phyloP scores from a whole-genome alignment of 2,113 vertebrate genomes.

The Poeciliopsis occidentalis region DNA sequence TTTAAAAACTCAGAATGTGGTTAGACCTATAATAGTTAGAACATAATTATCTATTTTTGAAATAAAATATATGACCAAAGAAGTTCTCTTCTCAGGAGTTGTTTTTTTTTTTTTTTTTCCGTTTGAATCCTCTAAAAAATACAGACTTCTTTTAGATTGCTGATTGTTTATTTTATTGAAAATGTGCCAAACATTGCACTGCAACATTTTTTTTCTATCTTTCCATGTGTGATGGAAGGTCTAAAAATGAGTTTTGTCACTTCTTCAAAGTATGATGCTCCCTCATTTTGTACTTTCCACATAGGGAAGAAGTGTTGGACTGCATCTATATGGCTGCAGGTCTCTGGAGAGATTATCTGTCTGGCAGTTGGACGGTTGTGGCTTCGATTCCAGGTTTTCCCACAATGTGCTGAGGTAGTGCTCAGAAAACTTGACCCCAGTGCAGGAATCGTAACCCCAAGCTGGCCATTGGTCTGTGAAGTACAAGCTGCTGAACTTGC shows the following conservation, averaged over 20 bases:
- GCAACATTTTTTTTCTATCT: too few species aligned
- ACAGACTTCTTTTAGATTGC: too few species aligned
- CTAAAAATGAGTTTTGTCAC: too few species aligned
- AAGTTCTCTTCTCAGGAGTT: background rate
- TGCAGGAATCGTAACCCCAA: background rate
- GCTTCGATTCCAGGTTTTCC: background rate
- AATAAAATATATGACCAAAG: background rate
- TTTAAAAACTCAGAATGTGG: background rate
- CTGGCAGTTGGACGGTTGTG: background rate
- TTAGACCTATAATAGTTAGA: too few species aligned
- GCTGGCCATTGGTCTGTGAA: background rate
- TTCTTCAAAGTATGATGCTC: too few species aligned
- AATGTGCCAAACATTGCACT: background rate
- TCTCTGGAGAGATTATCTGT: background rate
- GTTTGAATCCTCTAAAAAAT: background rate
- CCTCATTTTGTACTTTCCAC: too few species aligned
- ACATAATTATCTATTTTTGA: background rate
- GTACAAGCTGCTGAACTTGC: background rate
- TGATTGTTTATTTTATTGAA: background rate
- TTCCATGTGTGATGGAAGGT: too few species aligned
- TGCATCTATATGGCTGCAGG: too few species aligned
- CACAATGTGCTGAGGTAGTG: background rate
- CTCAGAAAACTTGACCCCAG: background rate
- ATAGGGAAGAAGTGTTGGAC: too few species aligned
- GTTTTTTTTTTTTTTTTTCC: background rate